phyloP scores from a whole-genome alignment of 2,797 vertebrate genomes.

The Mormyrops boulengeri region DNA sequence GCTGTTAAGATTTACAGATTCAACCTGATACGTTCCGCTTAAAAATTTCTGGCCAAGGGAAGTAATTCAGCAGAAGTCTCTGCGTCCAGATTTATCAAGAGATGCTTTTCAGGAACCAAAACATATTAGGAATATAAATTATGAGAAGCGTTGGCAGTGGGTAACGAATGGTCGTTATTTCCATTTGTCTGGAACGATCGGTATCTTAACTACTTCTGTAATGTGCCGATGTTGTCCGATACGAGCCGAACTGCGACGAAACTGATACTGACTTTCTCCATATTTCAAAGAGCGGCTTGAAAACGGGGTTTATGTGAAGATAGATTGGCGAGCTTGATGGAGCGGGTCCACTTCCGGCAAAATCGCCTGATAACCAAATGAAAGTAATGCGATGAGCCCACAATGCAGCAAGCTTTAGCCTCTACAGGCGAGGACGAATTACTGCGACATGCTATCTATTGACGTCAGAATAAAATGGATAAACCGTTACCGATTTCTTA shows the following conservation, averaged over 20 bases:
- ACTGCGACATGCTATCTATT: not conserved
- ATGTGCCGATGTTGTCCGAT: no score
- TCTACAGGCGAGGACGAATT: not conserved
- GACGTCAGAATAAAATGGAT: not conserved
- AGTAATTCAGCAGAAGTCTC: not conserved
- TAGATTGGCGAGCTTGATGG: no score
- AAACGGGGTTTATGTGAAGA: no score
- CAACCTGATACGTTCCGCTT: not conserved
- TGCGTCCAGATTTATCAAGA: not conserved
- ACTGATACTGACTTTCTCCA: no score
- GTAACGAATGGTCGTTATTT: not conserved
- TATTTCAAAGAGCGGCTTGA: no score
- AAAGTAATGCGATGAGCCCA: no score
- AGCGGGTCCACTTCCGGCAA: no score
- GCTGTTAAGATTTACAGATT: not conserved
- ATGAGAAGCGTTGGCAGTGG: not conserved
- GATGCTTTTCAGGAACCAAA: not conserved
- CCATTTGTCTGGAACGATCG: not conserved
- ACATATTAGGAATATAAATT: not conserved
- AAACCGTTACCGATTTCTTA: not conserved
- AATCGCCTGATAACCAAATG: no score
- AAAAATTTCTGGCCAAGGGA: not conserved
- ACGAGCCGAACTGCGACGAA: no score
- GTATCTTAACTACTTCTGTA: no score
- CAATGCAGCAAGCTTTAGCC: no score